Evolutionary conservation across 2,113 vertebrate species (phyloP).

Genomic region (Syngnathoides biaculeatus): DNA sequence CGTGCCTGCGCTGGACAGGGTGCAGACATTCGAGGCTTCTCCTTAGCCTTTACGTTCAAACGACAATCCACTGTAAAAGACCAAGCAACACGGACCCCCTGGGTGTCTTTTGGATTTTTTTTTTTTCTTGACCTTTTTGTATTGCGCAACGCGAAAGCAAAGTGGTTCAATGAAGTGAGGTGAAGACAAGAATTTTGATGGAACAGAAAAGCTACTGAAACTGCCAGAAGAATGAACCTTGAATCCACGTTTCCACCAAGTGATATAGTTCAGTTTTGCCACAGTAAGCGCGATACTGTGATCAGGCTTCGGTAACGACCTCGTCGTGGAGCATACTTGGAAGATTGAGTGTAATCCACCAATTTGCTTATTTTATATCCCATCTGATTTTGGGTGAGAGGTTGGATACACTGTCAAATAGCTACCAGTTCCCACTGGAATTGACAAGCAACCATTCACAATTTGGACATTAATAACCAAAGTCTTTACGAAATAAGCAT

Average conservation of each 20-base stretch:
- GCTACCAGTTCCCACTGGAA: too few relatives aligned
- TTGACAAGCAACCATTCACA: too few relatives aligned
- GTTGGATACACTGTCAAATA: too few relatives aligned
- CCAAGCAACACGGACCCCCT: conserved; percentile 68
- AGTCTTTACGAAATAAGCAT: too few relatives aligned
- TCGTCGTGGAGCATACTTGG: neutral
- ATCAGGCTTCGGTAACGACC: neutral
- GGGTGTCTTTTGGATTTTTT: conserved; percentile 41
- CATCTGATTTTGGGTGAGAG: too few relatives aligned
- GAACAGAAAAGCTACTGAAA: conserved; percentile 66
- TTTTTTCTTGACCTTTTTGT: conserved; percentile 51
- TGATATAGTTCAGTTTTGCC: conserved; percentile 1
- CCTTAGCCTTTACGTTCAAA: conserved; percentile 72
- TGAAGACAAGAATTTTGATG: conserved; percentile 33
- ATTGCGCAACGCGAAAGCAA: conserved; percentile 48
- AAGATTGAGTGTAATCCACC: too few relatives aligned
- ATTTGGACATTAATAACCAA: too few relatives aligned
- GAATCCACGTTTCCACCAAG: neutral
- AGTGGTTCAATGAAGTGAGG: conserved; percentile 32
- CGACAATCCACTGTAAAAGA: conserved; percentile 79
- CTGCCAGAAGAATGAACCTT: conserved; percentile 66
- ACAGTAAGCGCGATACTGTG: neutral
- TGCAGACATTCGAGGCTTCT: conserved; percentile 62
- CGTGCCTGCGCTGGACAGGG: conserved; percentile 68
- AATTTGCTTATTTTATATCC: too few relatives aligned